Conservation (phyloP, 2,888 invertebrate species). For the Sceliomorpha sp. region DNA sequence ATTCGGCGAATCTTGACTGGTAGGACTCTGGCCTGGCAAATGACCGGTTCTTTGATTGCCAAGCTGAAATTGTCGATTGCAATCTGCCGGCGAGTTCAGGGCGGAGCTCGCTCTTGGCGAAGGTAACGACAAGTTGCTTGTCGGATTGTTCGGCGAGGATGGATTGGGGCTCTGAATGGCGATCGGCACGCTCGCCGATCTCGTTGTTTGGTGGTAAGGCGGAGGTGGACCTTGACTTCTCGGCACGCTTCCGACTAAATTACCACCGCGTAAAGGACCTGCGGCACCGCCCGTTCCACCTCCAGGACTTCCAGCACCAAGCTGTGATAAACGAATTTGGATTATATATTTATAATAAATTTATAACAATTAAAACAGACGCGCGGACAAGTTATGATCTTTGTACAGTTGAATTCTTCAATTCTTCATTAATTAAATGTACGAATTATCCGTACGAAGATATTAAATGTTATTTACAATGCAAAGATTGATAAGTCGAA, state of each 20-base stretch:
- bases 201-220: conserved; percentile 87
- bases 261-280: conserved; percentile 72
- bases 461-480: no score
- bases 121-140: conserved; percentile 87
- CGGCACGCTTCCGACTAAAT: conserved; percentile 78
- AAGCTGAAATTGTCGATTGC: conserved; percentile 82
- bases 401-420: no score
- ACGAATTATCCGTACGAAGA: no score
- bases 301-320: conserved; percentile 46
- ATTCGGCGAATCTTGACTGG: conserved; percentile 84
- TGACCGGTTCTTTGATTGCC: conserved; percentile 78
- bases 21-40: conserved; percentile 84
- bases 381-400: no score
- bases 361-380: no score
- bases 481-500: no score
- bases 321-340: conserved; percentile 15
- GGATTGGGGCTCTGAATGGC: conserved; percentile 88
- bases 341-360: neutral
- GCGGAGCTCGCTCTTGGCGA: conserved; percentile 87
- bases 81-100: conserved; percentile 86
- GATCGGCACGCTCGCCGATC: conserved; percentile 88
- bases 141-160: conserved; percentile 86
- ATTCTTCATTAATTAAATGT: no score
- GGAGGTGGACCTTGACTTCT: conserved; percentile 88
- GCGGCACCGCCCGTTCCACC: conserved; percentile 67